Evolutionary conservation across 2,113 vertebrate genomes (phyloP).

Genomic region (Limnothrissa miodon): DNA sequence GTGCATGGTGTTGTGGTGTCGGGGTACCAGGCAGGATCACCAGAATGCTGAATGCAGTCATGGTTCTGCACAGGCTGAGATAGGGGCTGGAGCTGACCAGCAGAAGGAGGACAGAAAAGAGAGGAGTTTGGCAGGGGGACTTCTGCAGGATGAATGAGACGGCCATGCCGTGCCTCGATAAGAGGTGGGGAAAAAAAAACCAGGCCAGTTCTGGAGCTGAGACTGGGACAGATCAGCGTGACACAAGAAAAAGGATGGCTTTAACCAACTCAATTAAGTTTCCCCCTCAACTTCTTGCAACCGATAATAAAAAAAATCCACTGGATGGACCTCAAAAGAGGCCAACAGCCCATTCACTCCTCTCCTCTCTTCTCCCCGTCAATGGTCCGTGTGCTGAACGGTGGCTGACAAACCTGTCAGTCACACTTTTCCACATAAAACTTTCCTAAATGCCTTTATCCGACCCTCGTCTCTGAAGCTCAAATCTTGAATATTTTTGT

Average conservation of each 20-base stretch:
- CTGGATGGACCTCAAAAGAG: background rate
- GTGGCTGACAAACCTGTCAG: background rate
- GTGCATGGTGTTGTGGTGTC: background rate
- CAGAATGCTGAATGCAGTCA: background rate
- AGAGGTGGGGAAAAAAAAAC: background rate
- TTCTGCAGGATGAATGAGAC: slow-evolving; percentile 8
- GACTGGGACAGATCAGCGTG: slow-evolving; percentile 30
- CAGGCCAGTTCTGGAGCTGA: background rate
- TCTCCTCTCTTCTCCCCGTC: background rate
- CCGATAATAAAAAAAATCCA: background rate
- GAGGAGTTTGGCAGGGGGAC: background rate
- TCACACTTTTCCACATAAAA: background rate
- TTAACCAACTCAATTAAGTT: slow-evolving; percentile 34
- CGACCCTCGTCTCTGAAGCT: background rate
- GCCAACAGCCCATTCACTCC: background rate
- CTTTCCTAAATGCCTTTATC: background rate
- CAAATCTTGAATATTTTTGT: background rate
- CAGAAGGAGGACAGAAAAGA: background rate
- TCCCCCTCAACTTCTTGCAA: background rate
- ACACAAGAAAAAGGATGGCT: slow-evolving; percentile 21
- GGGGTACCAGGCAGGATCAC: background rate
- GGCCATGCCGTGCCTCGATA: background rate
- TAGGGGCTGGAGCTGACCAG: background rate
- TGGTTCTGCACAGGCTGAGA: background rate
- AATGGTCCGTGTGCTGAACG: background rate